These are phyloP conservation scores for Lathamus discolor DNA, from an alignment of 2,113 vertebrate genomes.

Conservation along the genomic window DNA sequence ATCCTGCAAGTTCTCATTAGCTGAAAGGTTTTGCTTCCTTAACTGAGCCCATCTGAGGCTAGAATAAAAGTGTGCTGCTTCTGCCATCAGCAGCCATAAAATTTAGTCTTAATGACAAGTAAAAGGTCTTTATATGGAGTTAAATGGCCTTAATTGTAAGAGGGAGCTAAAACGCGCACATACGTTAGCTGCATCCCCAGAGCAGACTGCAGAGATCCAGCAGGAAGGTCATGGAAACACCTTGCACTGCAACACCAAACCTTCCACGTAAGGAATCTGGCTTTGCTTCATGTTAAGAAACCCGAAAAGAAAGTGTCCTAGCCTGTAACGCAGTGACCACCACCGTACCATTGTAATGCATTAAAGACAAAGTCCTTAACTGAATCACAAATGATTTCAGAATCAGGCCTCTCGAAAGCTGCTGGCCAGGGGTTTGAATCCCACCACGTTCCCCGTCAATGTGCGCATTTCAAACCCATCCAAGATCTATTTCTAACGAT, in stretches of 20 bases:
- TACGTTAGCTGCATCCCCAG: background rate
- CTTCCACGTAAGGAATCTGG: background rate
- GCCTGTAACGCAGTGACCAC: background rate
- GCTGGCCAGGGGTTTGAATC: background rate
- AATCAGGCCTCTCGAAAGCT: background rate
- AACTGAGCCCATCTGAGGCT: background rate
- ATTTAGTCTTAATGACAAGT: background rate
- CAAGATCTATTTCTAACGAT: background rate
- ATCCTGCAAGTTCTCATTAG: background rate
- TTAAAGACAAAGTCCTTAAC: background rate
- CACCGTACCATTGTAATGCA: background rate
- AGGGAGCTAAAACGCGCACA: background rate
- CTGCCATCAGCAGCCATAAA: background rate
- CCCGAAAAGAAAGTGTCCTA: background rate
- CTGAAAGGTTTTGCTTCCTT: background rate
- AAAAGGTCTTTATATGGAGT: background rate
- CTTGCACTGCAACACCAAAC: background rate
- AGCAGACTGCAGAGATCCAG: background rate
- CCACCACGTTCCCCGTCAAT: background rate
- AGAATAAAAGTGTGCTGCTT: background rate
- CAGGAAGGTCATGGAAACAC: background rate
- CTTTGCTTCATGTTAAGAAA: background rate
- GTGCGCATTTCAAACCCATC: rapidly evolving
- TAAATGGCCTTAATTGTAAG: background rate
- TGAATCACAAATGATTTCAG: background rate